Percentiles rank a stretch among this genome's conserved stretches.
phyloP scores from a whole-genome alignment of 92 coral and sea anemone genomes.

The Bergia sp. region DNA sequence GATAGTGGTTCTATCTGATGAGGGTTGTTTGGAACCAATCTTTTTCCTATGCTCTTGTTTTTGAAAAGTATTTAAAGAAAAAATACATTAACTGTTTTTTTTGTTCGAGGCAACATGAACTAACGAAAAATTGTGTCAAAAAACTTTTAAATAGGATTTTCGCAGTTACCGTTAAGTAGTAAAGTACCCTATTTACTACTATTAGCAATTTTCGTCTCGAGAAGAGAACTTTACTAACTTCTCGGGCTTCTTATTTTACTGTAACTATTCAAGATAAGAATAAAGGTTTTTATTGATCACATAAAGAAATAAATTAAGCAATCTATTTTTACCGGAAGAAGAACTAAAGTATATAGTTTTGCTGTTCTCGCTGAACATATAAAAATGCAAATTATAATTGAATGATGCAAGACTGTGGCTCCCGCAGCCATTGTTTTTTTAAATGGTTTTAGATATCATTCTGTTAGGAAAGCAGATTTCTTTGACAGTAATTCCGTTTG shows the following conservation, averaged over 20 bases:
- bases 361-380: background rate
- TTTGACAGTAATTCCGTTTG: background rate
- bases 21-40: background rate
- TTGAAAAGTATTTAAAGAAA: background rate
- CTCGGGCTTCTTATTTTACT: background rate
- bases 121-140: too few relatives aligned
- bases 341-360: background rate
- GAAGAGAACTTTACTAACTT: background rate
- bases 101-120: background rate
- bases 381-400: background rate
- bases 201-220: background rate
- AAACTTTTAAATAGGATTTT: background rate
- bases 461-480: background rate
- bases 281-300: background rate
- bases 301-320: background rate
- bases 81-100: background rate
- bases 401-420: constrained; percentile 16
- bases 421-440: background rate
- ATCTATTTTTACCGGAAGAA: background rate
- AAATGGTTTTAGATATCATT: background rate
- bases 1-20: background rate
- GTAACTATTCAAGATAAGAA: background rate
- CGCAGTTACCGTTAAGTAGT: background rate
- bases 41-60: background rate
- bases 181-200: background rate